Evolutionary conservation across 2,113 vertebrate genomes (phyloP).

Genomic region (Turdus rufiventris): DNA sequence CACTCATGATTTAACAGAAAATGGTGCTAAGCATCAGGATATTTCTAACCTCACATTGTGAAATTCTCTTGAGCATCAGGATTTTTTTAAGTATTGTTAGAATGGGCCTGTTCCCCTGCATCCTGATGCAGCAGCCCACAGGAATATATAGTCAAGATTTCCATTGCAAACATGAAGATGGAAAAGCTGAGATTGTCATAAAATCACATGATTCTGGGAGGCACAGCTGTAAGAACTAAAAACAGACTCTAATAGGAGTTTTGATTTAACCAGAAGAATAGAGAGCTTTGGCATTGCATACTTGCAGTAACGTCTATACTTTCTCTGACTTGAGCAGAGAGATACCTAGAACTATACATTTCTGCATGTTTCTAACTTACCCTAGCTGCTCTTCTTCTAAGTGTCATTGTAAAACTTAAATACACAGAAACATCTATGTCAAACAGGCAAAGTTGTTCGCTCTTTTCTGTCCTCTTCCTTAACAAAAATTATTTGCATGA

Average conservation of each 20-base stretch:
- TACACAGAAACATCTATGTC: background rate
- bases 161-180: background rate
- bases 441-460: background rate
- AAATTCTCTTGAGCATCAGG: background rate
- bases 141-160: background rate
- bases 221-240: background rate
- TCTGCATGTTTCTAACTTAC: background rate
- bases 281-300: rapidly evolving
- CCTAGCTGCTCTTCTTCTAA: background rate
- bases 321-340: background rate
- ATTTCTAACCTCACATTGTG: background rate
- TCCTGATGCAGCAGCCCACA: background rate
- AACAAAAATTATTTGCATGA: background rate
- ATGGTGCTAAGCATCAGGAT: background rate
- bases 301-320: background rate
- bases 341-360: background rate
- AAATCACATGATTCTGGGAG: background rate
- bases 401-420: background rate
- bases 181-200: background rate
- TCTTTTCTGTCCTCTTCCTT: background rate
- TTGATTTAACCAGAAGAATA: background rate
- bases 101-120: background rate
- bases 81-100: background rate
- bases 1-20: background rate
- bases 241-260: background rate